Evolutionary conservation across 2,797 vertebrate genomes (phyloP).

Genomic region (Catamblyrhynchus diadema): DNA sequence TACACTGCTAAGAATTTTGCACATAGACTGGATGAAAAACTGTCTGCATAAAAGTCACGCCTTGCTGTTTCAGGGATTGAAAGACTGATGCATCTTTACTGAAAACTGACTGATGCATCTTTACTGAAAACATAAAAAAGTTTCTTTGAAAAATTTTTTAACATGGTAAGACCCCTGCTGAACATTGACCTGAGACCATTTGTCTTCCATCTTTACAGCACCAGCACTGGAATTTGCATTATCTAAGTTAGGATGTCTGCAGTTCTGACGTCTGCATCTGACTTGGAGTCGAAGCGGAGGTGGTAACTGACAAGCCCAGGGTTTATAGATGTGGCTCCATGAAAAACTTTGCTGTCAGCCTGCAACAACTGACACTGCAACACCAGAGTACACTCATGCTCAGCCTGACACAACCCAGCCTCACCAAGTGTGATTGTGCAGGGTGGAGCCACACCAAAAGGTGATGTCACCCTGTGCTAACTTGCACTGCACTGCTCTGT

Average conservation of each 20-base stretch:
- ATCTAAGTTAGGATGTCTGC: background rate
- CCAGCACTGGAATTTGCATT: background rate
- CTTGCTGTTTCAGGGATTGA: background rate
- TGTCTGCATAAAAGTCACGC: background rate
- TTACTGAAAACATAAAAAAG: background rate
- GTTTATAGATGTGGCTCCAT: background rate
- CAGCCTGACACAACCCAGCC: background rate
- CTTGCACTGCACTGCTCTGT: background rate
- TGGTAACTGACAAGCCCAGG: background rate
- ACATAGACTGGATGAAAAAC: background rate
- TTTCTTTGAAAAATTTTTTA: background rate
- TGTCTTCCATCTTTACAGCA: background rate
- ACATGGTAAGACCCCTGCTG: background rate
- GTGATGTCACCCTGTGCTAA: background rate
- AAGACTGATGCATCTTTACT: background rate
- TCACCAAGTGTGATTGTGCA: background rate
- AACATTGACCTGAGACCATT: background rate
- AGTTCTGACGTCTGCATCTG: background rate
- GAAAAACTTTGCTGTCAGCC: background rate
- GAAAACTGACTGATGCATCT: background rate
- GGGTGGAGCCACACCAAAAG: background rate
- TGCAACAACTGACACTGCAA: conserved; percentile 7
- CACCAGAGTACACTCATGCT: background rate
- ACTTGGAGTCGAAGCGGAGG: background rate
- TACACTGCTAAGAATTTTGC: background rate